Base-by-base conservation (phyloP, 2,113 vertebrate genomes). In the Pyxicephalus adspersus region DNA sequence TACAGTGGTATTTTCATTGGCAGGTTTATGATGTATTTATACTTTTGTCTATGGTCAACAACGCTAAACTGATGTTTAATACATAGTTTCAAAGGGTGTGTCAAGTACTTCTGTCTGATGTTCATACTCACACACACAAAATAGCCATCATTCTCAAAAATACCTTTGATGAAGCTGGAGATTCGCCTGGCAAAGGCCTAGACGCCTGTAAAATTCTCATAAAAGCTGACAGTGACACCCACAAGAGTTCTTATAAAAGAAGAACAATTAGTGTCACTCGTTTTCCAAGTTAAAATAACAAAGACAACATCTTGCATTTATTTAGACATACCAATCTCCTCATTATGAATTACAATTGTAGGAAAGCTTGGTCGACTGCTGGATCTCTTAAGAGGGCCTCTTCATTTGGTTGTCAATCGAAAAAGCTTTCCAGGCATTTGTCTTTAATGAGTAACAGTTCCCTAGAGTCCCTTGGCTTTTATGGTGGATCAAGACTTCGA, bases 121-220 rank as follows among this genome's bases (percentile, higher is more conserved):
- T 65, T 64, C 63, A 77, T 23, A 34, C 13, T n/a, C 23, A 78
- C 65, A 58, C 23, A 51, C 38, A 78, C 26, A 65, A 64, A 25
- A 70, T 50, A n/a, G 25, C 51, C 50, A 22, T 52, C 31, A 68
- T 57, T 60, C 52, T 78, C 13, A 45, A 78, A 64, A 52, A 57
- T 20, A 17, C 54, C 52, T 79, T 79, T 68, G 54, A 68, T 58
- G 77, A 68, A 68, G 52, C 28, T 68, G 61, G 5, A 58, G 38
- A 79, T 58, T 45, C 13, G 64, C 26, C 70, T 67, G 25, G 51
- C 45, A 67, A 57, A 31, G 52, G 17, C 18, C 34, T 5, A 70
- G 77, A 79, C 65, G 31, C 54, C 13, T 70, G 54, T 79, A 68
- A 79, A 79, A 45, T 68, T 68, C 54, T 31, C 18, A 79, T 79